phyloP scores from a whole-genome alignment of 2,797 vertebrate genomes.

The Propithecus deckenii region DNA sequence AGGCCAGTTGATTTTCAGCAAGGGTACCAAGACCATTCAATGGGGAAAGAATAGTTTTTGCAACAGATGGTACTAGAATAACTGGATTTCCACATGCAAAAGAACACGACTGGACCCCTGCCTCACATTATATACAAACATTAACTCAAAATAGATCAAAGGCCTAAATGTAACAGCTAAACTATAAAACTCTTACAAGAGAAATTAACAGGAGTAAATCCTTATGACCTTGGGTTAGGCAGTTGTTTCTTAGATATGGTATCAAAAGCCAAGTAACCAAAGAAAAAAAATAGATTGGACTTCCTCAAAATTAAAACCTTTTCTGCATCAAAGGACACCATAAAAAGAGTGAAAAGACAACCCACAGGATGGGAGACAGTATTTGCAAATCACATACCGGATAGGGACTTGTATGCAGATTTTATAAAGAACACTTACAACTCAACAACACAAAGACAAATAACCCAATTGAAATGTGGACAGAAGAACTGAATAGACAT shows the following conservation, averaged over 20 bases:
- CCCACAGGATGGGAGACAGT: not conserved
- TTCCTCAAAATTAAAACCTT: not conserved
- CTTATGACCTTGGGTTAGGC: not conserved
- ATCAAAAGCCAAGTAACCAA: not conserved
- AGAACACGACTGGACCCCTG: not conserved
- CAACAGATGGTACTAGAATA: not conserved
- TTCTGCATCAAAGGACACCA: not conserved
- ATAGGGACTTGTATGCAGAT: not conserved
- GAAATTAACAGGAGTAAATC: not conserved
- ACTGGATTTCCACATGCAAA: not conserved
- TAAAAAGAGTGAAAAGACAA: not conserved
- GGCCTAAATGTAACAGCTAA: not conserved
- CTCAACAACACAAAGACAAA: not conserved
- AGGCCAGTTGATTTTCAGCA: not conserved
- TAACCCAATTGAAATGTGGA: not conserved
- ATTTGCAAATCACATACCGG: not conserved
- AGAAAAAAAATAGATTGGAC: not conserved
- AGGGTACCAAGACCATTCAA: not conserved
- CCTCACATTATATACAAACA: not conserved
- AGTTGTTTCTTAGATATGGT: not conserved
- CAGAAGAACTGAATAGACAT: not conserved
- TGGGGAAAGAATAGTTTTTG: not conserved
- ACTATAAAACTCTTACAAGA: not conserved
- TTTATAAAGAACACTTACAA: not conserved
- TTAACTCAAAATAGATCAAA: not conserved